phyloP scores from a whole-genome alignment of 2,888 invertebrate species.

The Scaptomyza flava region DNA sequence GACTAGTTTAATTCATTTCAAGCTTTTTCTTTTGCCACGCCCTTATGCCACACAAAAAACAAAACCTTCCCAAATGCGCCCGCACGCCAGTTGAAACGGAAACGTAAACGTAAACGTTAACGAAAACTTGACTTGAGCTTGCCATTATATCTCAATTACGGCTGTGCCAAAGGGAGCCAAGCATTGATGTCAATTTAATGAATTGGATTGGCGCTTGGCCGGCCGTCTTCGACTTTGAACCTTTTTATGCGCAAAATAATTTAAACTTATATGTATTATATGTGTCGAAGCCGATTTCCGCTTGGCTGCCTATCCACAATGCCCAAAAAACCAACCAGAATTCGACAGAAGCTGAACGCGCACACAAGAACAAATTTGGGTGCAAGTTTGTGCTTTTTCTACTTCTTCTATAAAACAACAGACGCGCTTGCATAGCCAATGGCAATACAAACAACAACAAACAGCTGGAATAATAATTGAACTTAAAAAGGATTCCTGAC shows the following conservation, averaged over 20 bases:
- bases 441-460: constrained; percentile 19
- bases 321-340: constrained; percentile 17
- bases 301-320: constrained; percentile 51
- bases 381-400: constrained; percentile 40
- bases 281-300: constrained; percentile 59
- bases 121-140: constrained; percentile 38
- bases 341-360: background rate
- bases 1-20: constrained; percentile 55
- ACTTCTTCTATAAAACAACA: constrained; percentile 65
- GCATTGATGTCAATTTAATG: constrained; percentile 75
- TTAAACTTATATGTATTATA: constrained; percentile 63
- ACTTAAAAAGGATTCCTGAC: too few species aligned
- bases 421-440: constrained; percentile 35
- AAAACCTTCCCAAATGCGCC: constrained; percentile 54
- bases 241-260: constrained; percentile 70
- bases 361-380: constrained; percentile 34
- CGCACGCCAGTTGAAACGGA: constrained; percentile 34
- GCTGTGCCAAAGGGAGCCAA: constrained; percentile 31
- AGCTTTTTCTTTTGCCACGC: constrained; percentile 12
- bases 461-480: background rate
- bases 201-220: constrained; percentile 47
- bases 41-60: background rate
- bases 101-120: background rate
- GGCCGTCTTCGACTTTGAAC: constrained; percentile 65
- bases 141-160: constrained; percentile 75